These are phyloP conservation scores for Perizoma affinitatum DNA, from an alignment of 2,888 invertebrate genomes.

Conservation along the genomic window DNA sequence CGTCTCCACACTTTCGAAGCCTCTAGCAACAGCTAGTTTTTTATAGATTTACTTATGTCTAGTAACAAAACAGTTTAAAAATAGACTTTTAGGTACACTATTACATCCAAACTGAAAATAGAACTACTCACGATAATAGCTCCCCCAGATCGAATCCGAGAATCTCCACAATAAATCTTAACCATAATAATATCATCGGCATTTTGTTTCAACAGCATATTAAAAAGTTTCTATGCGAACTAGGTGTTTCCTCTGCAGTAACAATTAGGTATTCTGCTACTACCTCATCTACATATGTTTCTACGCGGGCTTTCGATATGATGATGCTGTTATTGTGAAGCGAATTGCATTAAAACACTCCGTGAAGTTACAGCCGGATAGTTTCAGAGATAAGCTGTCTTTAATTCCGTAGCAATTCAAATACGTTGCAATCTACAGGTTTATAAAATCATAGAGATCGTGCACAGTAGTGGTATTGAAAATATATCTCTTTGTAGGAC, in stretches of 20 bases:
- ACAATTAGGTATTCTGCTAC: background rate
- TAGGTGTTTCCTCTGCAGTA: background rate
- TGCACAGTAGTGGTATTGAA: too few species aligned
- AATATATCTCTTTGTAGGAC: too few species aligned
- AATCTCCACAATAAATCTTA: constrained; percentile 72
- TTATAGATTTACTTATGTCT: background rate
- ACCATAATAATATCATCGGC: constrained; percentile 72
- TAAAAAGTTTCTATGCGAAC: constrained; percentile 3
- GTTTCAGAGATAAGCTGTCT: background rate
- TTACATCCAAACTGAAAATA: constrained; percentile 66
- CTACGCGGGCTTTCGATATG: background rate
- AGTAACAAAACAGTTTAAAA: constrained; percentile 31
- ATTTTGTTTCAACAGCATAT: constrained; percentile 28
- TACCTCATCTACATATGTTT: background rate
- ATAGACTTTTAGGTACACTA: constrained; percentile 41
- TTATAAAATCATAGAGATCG: too few species aligned
- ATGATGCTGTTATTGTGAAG: background rate
- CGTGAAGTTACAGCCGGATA: background rate
- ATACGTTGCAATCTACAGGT: too few species aligned
- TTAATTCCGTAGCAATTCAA: too few species aligned
- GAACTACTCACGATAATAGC: constrained; percentile 68
- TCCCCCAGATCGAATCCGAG: constrained; percentile 65
- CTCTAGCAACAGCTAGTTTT: too few species aligned
- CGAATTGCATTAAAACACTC: background rate
- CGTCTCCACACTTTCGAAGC: too few species aligned